These are phyloP conservation scores for Argyrosomus regius DNA, from an alignment of 2,797 vertebrate species.

Conservation along the genomic window DNA sequence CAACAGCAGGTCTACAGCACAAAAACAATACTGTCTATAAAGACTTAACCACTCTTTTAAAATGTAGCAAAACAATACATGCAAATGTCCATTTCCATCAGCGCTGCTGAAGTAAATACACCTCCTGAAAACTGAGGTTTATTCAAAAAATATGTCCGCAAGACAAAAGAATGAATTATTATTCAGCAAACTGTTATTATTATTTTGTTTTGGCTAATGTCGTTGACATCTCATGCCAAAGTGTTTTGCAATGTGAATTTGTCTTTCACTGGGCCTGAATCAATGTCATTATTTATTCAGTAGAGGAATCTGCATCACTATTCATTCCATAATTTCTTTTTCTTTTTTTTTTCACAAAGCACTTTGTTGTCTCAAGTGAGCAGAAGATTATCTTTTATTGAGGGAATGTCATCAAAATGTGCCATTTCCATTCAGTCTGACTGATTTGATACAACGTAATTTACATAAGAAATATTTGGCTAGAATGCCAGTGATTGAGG, in stretches of 20 bases:
- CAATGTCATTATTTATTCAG: constrained; percentile 52
- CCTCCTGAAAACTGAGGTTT: not conserved
- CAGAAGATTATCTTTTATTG: constrained; percentile 44
- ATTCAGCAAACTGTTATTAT: constrained; percentile 15
- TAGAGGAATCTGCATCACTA: constrained; percentile 26
- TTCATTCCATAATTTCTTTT: constrained; percentile 45
- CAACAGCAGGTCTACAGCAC: constrained; percentile 8
- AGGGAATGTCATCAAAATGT: constrained; percentile 33
- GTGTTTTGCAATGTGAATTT: constrained; percentile 39
- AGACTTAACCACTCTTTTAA: not conserved
- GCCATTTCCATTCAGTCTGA: constrained; percentile 21
- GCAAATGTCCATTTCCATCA: constrained; percentile 10
- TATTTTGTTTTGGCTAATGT: constrained; percentile 24
- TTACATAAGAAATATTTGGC: constrained; percentile 42
- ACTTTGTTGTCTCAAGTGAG: constrained; percentile 48
- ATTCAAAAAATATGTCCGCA: constrained; percentile 14
- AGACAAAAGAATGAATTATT: constrained; percentile 23
- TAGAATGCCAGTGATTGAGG: constrained; percentile 25
- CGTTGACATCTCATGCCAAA: constrained; percentile 17
- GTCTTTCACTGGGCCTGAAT: constrained; percentile 42
- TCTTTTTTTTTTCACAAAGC: constrained; percentile 27
- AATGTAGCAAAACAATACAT: constrained; percentile 13
- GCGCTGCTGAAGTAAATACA: constrained; percentile 1
- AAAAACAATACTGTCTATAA: not conserved
- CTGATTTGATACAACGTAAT: constrained; percentile 48